These are phyloP conservation scores for Hirtodrosophila cameraria DNA, from an alignment of 2,888 invertebrate genomes.

Conservation along the genomic window DNA sequence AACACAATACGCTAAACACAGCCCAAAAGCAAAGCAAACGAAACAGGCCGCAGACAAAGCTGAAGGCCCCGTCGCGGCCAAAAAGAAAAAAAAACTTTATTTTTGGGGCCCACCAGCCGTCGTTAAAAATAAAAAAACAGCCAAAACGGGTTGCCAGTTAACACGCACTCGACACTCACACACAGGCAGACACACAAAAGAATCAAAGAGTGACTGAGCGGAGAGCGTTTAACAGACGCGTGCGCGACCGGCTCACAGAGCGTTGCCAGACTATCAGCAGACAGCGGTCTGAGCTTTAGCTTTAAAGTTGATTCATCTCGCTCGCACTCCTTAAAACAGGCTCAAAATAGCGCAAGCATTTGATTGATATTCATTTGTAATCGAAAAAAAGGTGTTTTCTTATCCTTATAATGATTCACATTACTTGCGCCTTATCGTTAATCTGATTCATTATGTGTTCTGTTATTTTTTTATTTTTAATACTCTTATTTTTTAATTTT, in stretches of 20 bases:
- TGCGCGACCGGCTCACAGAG: constrained; percentile 34
- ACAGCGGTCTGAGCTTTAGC: neutral
- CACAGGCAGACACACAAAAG: constrained; percentile 4
- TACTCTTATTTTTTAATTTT: too few species aligned
- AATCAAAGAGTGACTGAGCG: constrained; percentile 8
- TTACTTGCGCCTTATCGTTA: constrained; percentile 23
- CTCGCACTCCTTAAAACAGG: neutral
- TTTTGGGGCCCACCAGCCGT: constrained; percentile 52
- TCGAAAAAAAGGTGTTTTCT: too few species aligned
- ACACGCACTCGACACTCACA: constrained; percentile 31
- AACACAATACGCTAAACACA: constrained; percentile 42
- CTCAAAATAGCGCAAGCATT: too few species aligned
- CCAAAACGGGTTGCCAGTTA: constrained; percentile 56
- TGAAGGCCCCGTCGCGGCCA: constrained; percentile 19
- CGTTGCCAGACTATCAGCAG: constrained; percentile 42
- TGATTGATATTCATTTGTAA: too few species aligned
- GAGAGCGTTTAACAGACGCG: constrained; percentile 30
- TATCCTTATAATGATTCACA: too few species aligned
- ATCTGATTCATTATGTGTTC: constrained; percentile 13
- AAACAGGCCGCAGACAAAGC: constrained; percentile 39
- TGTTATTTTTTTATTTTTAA: neutral
- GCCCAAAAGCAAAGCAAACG: constrained; percentile 49
- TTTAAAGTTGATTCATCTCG: neutral
- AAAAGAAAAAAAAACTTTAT: constrained; percentile 39
- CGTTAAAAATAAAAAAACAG: constrained; percentile 23